A percentile compares a stretch with the other conserved stretches of the same genome.
Evolutionary conservation across 2,797 vertebrate species (phyloP).

Genomic region (Paedocypris micromegethes): DNA sequence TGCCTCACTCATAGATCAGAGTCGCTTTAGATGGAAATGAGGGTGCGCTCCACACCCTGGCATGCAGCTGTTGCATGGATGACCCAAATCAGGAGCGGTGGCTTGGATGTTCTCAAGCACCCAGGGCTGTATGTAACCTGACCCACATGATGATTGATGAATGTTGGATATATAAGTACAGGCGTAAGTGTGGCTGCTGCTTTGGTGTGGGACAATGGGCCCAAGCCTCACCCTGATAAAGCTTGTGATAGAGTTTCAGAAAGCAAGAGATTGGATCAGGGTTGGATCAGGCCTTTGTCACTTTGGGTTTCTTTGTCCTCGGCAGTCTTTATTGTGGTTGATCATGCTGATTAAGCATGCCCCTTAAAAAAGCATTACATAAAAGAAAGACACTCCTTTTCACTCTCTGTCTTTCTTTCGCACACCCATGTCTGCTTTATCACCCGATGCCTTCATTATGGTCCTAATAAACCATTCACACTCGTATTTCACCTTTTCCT

Average conservation of each 20-base stretch:
- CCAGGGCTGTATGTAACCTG: constrained; percentile 14
- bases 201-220: constrained; percentile 11
- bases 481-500: background rate
- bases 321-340: constrained; percentile 19
- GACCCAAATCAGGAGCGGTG: constrained; percentile 41
- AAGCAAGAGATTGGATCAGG: constrained; percentile 17
- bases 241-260: constrained; percentile 25
- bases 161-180: constrained; percentile 8
- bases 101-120: constrained; percentile 6
- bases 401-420: background rate
- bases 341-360: constrained; percentile 27
- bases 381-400: constrained; percentile 1
- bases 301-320: constrained; percentile 27
- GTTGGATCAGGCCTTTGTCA: constrained; percentile 27
- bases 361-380: constrained; percentile 6
- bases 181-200: background rate
- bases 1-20: constrained; percentile 28
- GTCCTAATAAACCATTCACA: constrained; percentile 5
- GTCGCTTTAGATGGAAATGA: constrained; percentile 44
- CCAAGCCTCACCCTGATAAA: constrained; percentile 30
- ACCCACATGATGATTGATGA: constrained; percentile 14
- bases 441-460: constrained; percentile 3
- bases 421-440: background rate
- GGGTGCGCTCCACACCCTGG: constrained; percentile 33
- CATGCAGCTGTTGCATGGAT: constrained; percentile 34